Conservation (phyloP, 92 coral and sea anemone species). For the Metridium senile region DNA sequence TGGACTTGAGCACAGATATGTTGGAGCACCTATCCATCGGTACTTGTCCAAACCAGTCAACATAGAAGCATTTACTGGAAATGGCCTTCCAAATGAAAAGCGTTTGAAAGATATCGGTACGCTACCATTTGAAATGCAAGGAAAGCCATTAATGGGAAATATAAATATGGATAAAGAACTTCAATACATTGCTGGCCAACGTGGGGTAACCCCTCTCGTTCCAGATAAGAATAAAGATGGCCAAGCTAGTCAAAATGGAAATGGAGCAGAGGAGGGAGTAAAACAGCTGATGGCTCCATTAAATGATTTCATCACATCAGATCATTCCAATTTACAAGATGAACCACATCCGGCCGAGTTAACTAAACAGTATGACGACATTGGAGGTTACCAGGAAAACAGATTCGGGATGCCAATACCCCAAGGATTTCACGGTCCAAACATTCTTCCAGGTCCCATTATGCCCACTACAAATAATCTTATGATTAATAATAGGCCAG, state of each 20-base stretch:
- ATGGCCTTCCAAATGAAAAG: conserved; percentile 17
- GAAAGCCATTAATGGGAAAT: not conserved
- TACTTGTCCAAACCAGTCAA: conserved; percentile 68
- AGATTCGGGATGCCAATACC: conserved; percentile 33
- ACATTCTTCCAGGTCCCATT: conserved; percentile 1
- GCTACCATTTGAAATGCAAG: conserved; percentile 1
- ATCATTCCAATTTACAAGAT: not conserved
- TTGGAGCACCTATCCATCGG: conserved; percentile 67
- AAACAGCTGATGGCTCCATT: not conserved
- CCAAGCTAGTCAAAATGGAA: too few relatives aligned
- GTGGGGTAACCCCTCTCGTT: not conserved
- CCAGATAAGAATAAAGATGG: too few relatives aligned
- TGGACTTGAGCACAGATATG: conserved; percentile 65
- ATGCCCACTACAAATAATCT: not conserved
- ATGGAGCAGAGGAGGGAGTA: not conserved
- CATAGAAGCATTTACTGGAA: conserved; percentile 39
- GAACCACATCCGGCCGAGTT: not conserved
- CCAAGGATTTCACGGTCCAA: conserved; percentile 4
- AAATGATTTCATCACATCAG: not conserved
- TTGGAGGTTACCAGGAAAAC: conserved; percentile 24
- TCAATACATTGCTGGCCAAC: not conserved
- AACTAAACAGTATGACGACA: conserved; percentile 17
- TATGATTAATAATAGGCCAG: conserved; percentile 40
- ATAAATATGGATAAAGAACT: not conserved
- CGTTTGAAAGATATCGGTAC: conserved; percentile 9